Evolutionary conservation across 2,113 vertebrate species (phyloP).

Genomic region (Chascanopsetta lugubris): DNA sequence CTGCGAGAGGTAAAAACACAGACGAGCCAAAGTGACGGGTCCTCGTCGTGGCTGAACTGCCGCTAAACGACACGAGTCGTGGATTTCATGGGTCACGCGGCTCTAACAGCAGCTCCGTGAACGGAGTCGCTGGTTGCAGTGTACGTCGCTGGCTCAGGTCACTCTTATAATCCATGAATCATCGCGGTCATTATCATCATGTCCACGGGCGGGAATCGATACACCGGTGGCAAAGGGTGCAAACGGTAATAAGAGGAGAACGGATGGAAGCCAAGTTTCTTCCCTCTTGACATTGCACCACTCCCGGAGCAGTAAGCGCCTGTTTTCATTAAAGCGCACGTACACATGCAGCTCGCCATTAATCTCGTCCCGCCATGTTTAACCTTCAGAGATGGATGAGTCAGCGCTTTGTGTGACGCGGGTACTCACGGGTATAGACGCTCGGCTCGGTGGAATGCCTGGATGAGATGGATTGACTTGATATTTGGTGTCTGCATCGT

Average conservation of each 20-base stretch:
- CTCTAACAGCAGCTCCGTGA: neutral
- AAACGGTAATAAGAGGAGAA: constrained; percentile 9
- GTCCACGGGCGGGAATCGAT: constrained; percentile 38
- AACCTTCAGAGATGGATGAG: neutral
- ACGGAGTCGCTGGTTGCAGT: constrained; percentile 2
- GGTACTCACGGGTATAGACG: neutral
- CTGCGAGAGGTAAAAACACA: no score
- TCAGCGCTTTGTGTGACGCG: no score
- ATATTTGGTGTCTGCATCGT: neutral
- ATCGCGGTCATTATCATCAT: constrained; percentile 29
- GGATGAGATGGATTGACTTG: no score
- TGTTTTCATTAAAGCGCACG: neutral
- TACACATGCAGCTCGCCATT: neutral
- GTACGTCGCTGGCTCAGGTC: constrained; percentile 42
- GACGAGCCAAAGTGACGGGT: no score
- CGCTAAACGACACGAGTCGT: no score
- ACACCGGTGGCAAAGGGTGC: neutral
- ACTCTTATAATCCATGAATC: constrained; percentile 43
- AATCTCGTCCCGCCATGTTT: neutral
- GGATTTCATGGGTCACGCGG: no score
- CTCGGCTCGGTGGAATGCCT: no score
- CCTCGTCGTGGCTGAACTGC: no score
- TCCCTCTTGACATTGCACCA: neutral
- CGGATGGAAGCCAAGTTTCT: neutral
- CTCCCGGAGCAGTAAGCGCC: neutral